Conservation (phyloP, 2,888 invertebrate genomes). For the Prosopocoilus inquinatus region DNA sequence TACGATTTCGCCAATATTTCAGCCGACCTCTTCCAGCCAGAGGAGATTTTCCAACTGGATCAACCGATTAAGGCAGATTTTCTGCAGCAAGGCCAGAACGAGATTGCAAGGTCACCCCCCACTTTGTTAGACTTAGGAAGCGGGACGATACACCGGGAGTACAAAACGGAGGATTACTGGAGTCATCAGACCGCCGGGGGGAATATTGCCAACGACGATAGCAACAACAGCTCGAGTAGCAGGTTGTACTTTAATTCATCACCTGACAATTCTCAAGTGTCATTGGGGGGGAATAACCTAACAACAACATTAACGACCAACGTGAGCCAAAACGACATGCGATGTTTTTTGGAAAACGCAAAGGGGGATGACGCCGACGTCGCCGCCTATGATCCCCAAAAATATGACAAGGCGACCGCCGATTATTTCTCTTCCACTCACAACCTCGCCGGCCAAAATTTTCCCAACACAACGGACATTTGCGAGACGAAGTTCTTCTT, state of each 20-base stretch:
- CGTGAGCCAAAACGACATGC: slow-evolving; percentile 30
- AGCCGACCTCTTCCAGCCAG: slow-evolving; percentile 71
- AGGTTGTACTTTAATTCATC: slow-evolving; percentile 52
- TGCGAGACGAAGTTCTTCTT: slow-evolving; percentile 33
- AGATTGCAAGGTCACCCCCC: slow-evolving; percentile 62
- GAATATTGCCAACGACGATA: slow-evolving; percentile 53
- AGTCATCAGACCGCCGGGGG: slow-evolving; percentile 54
- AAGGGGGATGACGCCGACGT: slow-evolving; percentile 8
- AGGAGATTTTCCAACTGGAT: slow-evolving; percentile 75
- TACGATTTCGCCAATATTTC: slow-evolving; percentile 63
- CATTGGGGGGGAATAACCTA: slow-evolving; percentile 37
- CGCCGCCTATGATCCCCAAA: slow-evolving; percentile 10
- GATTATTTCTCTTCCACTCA: slow-evolving; percentile 23
- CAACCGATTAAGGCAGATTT: slow-evolving; percentile 69
- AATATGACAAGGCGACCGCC: slow-evolving; percentile 9
- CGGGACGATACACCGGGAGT: slow-evolving; percentile 64
- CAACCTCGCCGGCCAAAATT: slow-evolving; percentile 24
- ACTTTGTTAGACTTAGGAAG: slow-evolving; percentile 71
- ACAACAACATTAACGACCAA: slow-evolving; percentile 30
- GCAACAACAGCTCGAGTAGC: slow-evolving; percentile 47
- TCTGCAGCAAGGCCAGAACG: slow-evolving; percentile 50
- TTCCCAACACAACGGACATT: slow-evolving; percentile 7
- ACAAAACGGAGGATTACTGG: slow-evolving; percentile 63
- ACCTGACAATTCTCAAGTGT: slow-evolving; percentile 54
- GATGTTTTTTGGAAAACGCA: slow-evolving; percentile 20